phyloP scores from a whole-genome alignment of 2,888 invertebrate species.

The Nycteola revayana region DNA sequence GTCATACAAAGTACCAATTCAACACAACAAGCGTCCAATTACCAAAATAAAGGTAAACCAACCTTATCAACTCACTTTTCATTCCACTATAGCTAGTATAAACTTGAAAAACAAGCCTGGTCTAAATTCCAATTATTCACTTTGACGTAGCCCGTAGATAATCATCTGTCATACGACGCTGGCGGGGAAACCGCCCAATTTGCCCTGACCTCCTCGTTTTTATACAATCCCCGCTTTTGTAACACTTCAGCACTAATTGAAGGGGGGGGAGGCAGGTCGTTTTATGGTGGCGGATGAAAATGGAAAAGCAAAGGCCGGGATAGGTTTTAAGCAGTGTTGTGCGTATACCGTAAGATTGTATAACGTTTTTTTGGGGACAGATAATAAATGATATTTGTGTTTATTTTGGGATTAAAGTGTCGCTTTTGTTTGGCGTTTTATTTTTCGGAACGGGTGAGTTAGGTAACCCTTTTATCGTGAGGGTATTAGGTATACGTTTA shows the following conservation, averaged over 20 bases:
- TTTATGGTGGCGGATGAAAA: constrained; percentile 41
- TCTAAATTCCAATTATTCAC: constrained; percentile 79
- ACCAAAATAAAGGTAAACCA: neutral
- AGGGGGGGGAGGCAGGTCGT: constrained; percentile 31
- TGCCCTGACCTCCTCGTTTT: constrained; percentile 45
- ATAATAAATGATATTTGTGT: constrained; percentile 42
- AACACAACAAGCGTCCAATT: neutral
- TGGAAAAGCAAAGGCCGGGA: constrained; percentile 59
- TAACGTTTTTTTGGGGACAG: constrained; percentile 57
- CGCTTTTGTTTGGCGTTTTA: constrained; percentile 15
- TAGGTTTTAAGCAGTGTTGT: constrained; percentile 65
- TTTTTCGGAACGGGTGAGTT: constrained; percentile 3
- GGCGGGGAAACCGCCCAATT: constrained; percentile 53
- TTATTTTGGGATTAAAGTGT: constrained; percentile 21
- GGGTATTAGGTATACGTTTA: neutral
- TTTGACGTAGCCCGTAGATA: constrained; percentile 77
- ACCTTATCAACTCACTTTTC: constrained; percentile 14
- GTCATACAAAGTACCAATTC: neutral
- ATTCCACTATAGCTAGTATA: constrained; percentile 35
- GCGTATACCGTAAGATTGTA: constrained; percentile 67
- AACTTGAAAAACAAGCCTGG: constrained; percentile 49
- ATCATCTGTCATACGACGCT: constrained; percentile 77
- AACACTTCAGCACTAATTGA: constrained; percentile 12
- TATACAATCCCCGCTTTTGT: constrained; percentile 31
- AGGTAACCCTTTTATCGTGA: neutral